phyloP scores from a whole-genome alignment of 2,113 vertebrate species.

The mouse (Mus musculus) region GRCm39 chr2:158436001-158436500 shows the following conservation, averaged over 20 bases:
- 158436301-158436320: neutral
- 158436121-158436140: neutral
- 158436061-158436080: neutral
- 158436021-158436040: no score
- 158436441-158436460: neutral
- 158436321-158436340: accelerated
- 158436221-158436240: neutral
- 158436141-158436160: no score
- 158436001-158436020: no score
- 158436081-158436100: neutral
- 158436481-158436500: neutral
- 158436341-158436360: neutral
- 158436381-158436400: neutral
- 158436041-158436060: no score
- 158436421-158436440: neutral
- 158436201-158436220: neutral
- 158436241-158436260: neutral
- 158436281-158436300: neutral
- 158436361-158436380: neutral
- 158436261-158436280: neutral
- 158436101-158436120: neutral
- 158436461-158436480: neutral
- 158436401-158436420: neutral
- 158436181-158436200: neutral
- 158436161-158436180: neutral